These are phyloP conservation scores for Pygoscelis adeliae DNA, from an alignment of 2,113 vertebrate species.

Conservation along the genomic window DNA sequence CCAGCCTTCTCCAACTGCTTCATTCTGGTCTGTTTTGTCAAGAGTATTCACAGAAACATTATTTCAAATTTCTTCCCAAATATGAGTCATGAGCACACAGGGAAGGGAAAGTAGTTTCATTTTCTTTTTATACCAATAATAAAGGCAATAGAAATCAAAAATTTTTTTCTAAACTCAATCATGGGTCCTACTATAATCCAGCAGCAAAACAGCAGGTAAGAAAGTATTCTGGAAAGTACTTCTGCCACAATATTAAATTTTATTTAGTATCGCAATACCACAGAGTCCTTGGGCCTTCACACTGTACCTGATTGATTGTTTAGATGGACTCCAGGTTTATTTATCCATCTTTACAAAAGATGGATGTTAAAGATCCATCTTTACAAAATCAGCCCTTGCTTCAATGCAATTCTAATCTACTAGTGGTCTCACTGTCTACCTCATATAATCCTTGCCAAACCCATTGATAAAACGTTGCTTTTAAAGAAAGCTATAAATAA, in stretches of 20 bases:
- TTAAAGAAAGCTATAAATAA: not conserved
- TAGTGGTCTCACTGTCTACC: not conserved
- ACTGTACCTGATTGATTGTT: not conserved
- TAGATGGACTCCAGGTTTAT: not conserved
- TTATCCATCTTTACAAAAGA: not conserved
- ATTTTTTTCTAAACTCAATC: not conserved
- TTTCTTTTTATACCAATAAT: not conserved
- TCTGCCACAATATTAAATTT: not conserved
- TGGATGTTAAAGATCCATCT: not conserved
- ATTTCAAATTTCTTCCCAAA: not conserved
- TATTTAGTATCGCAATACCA: not conserved
- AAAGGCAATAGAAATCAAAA: not conserved
- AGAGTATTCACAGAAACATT: not conserved
- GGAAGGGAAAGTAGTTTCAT: not conserved
- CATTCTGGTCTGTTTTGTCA: not conserved
- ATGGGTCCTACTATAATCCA: not conserved
- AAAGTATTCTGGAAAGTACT: not conserved
- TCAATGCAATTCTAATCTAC: not conserved
- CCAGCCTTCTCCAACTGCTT: not conserved
- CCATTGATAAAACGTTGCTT: not conserved
- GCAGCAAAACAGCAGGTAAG: not conserved
- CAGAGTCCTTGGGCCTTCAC: not conserved
- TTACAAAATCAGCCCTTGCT: not conserved
- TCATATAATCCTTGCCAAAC: not conserved
- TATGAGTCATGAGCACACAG: not conserved